A percentile compares a stretch with the other conserved stretches of the same genome.
phyloP scores from a whole-genome alignment of 2,888 invertebrate species.

The Machimus rusticus region DNA sequence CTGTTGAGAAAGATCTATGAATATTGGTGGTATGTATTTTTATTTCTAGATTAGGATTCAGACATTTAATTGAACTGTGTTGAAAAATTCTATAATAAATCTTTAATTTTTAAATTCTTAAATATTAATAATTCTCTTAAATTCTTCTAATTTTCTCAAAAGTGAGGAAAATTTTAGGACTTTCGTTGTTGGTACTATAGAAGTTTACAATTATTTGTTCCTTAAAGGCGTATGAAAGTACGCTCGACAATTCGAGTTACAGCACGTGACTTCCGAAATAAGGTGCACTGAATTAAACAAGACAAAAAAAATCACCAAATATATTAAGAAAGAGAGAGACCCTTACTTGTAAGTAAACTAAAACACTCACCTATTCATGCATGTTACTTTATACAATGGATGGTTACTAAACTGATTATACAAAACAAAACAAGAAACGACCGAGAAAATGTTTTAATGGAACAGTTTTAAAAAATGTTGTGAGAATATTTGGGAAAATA shows the following conservation, averaged over 20 bases:
- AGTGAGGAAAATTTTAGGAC: too few species aligned
- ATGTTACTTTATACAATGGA: constrained; percentile 9
- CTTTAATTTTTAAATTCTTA: too few species aligned
- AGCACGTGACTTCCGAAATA: neutral
- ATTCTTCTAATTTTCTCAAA: too few species aligned
- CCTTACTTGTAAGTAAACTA: neutral
- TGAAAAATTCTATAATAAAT: too few species aligned
- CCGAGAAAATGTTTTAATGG: neutral
- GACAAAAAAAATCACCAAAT: neutral
- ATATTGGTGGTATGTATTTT: too few species aligned
- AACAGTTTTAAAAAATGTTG: neutral
- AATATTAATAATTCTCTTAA: too few species aligned
- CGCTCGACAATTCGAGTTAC: neutral
- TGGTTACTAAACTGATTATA: constrained; percentile 1
- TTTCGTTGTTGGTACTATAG: too few species aligned
- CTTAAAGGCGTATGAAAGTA: too few species aligned
- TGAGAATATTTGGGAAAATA: neutral
- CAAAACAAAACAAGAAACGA: neutral
- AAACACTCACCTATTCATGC: neutral
- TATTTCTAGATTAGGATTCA: too few species aligned
- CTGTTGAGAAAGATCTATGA: too few species aligned
- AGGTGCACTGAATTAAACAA: neutral
- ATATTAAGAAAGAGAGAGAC: neutral
- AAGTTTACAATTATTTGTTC: neutral
- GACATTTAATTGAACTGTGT: too few species aligned